These are phyloP conservation scores for Neocloeon triangulifer DNA, from an alignment of 1,140 invertebrate genomes.

Conservation along the genomic window DNA sequence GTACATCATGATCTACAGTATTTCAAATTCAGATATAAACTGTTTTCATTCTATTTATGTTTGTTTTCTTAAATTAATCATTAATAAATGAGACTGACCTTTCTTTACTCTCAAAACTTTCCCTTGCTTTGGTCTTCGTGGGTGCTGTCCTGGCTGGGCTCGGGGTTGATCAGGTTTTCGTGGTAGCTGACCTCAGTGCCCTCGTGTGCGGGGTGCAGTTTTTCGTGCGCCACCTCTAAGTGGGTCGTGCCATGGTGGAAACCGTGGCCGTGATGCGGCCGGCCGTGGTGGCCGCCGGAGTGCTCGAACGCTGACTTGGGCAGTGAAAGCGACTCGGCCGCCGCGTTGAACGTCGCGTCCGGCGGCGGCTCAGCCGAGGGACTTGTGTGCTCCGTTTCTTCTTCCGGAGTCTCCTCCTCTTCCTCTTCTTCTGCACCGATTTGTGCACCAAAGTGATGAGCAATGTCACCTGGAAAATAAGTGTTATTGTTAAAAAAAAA, in stretches of 20 bases:
- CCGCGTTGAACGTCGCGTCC: constrained; percentile 18
- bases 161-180: constrained; percentile 3
- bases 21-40: too few relatives aligned
- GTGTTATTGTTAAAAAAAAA: too few relatives aligned
- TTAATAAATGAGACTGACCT: too few relatives aligned
- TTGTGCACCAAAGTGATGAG: too few relatives aligned
- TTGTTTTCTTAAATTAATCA: too few relatives aligned
- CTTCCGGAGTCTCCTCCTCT: constrained; percentile 9
- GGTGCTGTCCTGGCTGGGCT: too few relatives aligned
- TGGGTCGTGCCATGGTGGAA: constrained; percentile 7
- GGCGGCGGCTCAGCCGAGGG: constrained; percentile 17
- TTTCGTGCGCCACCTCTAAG: constrained; percentile 25
- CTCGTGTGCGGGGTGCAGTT: constrained; percentile 22
- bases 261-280: background rate
- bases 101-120: too few relatives aligned
- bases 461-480: too few relatives aligned
- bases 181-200: constrained; percentile 25
- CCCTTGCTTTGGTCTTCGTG: too few relatives aligned
- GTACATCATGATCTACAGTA: too few relatives aligned
- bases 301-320: constrained; percentile 14
- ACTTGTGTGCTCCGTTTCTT: constrained; percentile 12
- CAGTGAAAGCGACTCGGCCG: background rate
- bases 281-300: background rate
- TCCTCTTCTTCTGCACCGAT: constrained; percentile 11
- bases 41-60: too few relatives aligned